Base-by-base conservation (phyloP, 2,113 vertebrate species). In the Suricata suricatta region DNA sequence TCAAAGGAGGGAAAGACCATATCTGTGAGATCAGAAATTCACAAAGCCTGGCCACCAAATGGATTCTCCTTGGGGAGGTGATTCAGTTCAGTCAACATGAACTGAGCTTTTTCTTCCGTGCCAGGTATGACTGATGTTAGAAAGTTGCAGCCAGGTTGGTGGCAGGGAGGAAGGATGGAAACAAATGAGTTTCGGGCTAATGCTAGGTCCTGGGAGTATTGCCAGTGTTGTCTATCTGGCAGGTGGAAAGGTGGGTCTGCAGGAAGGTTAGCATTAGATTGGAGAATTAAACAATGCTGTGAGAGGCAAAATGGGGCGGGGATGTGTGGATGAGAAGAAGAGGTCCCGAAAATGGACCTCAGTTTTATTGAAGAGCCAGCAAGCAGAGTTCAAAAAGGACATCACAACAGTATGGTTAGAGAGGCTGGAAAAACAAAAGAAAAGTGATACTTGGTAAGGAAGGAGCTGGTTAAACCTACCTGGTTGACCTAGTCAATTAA, bases 71-170 rank as follows among this genome's bases (percentile, higher is more conserved):
- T 4, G 7, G 35, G 69, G n/a, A 74, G 19, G 19, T 8, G 63
- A 52, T 90, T 94, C 13, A 13, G 74, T 16, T 87, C 38, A 63
- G 29, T 50, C 66, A 93, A 31, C 33, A 60, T 41, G 82, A 95
- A 50, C 29, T 7, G 14, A 72, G 44, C 12, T 79, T 94, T 97
- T 96, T 68, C 50, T 81, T 84, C 69, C 47, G 71, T 77, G 81
- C 90, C 91, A 77, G 85, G 91, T 76, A n/a, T 84, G 80, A 69
- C 27, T 63, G 76, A n/a, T 88, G 35, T 85, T 86, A 82, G 91
- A 38, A n/a, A 60, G 29, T 21, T 74, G 86, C 87, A 84, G 47
- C 23, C 7, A 9, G 33, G 44, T 5, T n/a, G 64, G 57, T 15
- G 14, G 15, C 31, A 27, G 60, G 41, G 41, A 35, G 29, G 21